Evolutionary conservation across 2,113 vertebrate genomes (phyloP).

Genomic region (Perca schrenkii): DNA sequence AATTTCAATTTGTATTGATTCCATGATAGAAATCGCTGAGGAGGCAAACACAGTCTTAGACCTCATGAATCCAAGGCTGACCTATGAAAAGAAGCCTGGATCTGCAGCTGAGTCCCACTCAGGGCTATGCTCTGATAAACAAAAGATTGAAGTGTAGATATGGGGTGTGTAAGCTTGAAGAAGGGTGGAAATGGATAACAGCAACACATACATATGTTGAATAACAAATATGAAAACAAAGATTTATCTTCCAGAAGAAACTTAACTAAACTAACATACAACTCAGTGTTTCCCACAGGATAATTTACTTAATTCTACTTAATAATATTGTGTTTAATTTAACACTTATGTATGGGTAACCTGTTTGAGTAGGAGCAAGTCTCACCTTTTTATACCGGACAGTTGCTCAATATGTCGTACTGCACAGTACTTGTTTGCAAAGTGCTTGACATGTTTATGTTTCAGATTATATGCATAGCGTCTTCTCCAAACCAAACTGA

Average conservation of each 20-base stretch:
- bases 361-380: neutral
- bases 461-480: neutral
- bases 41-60: neutral
- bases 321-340: neutral
- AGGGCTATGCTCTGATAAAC: neutral
- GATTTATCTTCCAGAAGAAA: neutral
- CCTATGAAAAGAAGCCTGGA: neutral
- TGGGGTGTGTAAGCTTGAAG: neutral
- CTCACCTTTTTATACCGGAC: neutral
- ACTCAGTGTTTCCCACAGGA: too few species aligned
- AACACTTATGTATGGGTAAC: neutral
- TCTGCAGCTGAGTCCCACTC: slow-evolving; percentile 5
- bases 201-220: neutral
- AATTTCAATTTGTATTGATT: neutral
- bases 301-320: too few species aligned
- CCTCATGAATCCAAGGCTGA: neutral
- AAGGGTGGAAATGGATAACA: neutral
- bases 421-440: neutral
- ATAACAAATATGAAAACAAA: neutral
- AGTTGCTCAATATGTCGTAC: slow-evolving; percentile 8
- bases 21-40: neutral
- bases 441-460: neutral
- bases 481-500: slow-evolving; percentile 1
- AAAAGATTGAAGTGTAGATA: neutral
- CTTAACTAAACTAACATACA: neutral